Conservation (phyloP, 2,888 invertebrate genomes). For the Drosophila kambysellisi region DNA sequence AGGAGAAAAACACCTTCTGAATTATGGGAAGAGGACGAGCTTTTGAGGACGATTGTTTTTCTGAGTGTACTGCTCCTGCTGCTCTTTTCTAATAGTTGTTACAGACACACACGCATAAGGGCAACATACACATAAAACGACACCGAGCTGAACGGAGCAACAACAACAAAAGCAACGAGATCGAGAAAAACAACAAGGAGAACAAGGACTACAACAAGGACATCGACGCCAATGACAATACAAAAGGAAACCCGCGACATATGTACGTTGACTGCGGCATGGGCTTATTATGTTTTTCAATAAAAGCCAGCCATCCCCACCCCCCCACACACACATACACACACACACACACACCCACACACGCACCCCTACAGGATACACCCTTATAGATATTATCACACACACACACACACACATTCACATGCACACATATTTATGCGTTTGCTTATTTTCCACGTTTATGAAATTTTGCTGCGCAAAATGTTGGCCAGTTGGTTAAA, state of each 20-base stretch:
- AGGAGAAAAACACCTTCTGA: background rate
- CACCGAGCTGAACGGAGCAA: slow-evolving; percentile 43
- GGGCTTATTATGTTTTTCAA: slow-evolving; percentile 68
- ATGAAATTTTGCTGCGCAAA: slow-evolving; percentile 58
- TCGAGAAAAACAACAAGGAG: slow-evolving; percentile 13
- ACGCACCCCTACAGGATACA: slow-evolving; percentile 10
- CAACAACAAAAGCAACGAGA: slow-evolving; percentile 10
- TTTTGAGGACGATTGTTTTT: background rate
- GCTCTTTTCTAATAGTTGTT: slow-evolving; percentile 75
- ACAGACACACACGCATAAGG: slow-evolving; percentile 55
- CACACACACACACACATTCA: slow-evolving; percentile 15
- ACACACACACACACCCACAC: slow-evolving; percentile 13
- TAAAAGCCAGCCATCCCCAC: slow-evolving; percentile 50
- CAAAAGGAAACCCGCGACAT: slow-evolving; percentile 73
- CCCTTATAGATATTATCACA: slow-evolving; percentile 25
- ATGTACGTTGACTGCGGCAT: slow-evolving; percentile 65
- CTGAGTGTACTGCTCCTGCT: slow-evolving; percentile 10
- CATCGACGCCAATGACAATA: slow-evolving; percentile 70
- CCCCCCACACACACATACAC: background rate
- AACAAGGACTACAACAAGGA: slow-evolving; percentile 52
- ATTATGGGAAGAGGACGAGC: no score
- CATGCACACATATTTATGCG: slow-evolving; percentile 15
- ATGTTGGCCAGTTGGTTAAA: slow-evolving; percentile 66
- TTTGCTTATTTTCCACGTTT: slow-evolving; percentile 44
- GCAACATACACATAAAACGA: slow-evolving; percentile 41